Percentiles rank a stretch among this genome's conserved stretches.
Conservation (phyloP, 2,113 vertebrate genomes). For the Nicator chloris region DNA sequence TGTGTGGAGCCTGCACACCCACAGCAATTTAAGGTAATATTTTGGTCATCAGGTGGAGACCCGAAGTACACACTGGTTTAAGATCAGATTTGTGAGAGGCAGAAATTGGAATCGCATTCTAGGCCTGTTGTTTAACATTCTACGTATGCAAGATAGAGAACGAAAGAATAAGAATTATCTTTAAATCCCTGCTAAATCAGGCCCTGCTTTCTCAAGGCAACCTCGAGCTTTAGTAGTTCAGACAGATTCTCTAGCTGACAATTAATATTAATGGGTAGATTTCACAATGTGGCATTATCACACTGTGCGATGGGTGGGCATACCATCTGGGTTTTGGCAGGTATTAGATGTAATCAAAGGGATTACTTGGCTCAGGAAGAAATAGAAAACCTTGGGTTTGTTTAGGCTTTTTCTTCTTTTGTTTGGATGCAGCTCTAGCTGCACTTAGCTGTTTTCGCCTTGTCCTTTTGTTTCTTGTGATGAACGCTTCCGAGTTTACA, state of each 20-base stretch:
- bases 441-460: slow-evolving; percentile 64
- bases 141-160: slow-evolving; percentile 70
- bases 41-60: slow-evolving; percentile 66
- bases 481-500: slow-evolving; percentile 45
- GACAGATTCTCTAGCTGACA: slow-evolving; percentile 87
- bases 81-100: slow-evolving; percentile 50
- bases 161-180: slow-evolving; percentile 81
- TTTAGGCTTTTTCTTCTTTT: slow-evolving; percentile 76
- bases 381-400: slow-evolving; percentile 82
- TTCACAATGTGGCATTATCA: slow-evolving; percentile 95
- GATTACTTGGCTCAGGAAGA: slow-evolving; percentile 92
- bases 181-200: slow-evolving; percentile 89
- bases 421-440: slow-evolving; percentile 77
- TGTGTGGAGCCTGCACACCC: background rate
- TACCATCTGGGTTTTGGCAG: slow-evolving; percentile 92
- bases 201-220: slow-evolving; percentile 83
- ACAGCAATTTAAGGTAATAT: slow-evolving; percentile 50
- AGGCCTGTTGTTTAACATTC: slow-evolving; percentile 76
- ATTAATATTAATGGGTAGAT: slow-evolving; percentile 96
- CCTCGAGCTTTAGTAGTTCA: slow-evolving; percentile 87
- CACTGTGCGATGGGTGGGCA: slow-evolving; percentile 92
- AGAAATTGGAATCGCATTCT: slow-evolving; percentile 50
- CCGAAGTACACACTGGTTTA: slow-evolving; percentile 53
- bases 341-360: slow-evolving; percentile 98
- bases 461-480: slow-evolving; percentile 60